Conservation (phyloP, 2,888 invertebrate genomes). For the Mythimna lalbum region DNA sequence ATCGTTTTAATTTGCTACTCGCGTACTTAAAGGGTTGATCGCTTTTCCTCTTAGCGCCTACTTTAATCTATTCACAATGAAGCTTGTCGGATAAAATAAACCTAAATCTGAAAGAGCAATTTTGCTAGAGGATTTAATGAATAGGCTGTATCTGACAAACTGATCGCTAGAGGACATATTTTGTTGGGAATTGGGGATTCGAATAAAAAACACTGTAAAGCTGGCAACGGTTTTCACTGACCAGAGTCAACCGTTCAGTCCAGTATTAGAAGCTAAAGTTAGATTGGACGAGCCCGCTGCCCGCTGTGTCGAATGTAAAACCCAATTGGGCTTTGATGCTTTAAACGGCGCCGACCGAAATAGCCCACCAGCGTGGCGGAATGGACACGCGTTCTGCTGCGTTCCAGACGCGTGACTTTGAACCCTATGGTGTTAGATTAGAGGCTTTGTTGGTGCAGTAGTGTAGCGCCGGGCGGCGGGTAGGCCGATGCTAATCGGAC, state of each 20-base stretch:
- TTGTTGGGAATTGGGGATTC: conserved; percentile 38
- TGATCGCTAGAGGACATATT: conserved; percentile 58
- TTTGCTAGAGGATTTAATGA: conserved; percentile 51
- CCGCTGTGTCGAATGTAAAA: conserved; percentile 84
- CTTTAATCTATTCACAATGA: conserved; percentile 53
- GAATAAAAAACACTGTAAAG: conserved; percentile 59
- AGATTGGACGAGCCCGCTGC: conserved; percentile 78
- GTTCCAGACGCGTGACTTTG: conserved; percentile 48
- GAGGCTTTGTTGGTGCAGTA: conserved; percentile 13
- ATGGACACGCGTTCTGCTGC: conserved; percentile 53
- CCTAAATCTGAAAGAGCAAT: conserved; percentile 33
- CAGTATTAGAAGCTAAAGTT: conserved; percentile 80
- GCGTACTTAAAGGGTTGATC: conserved; percentile 56
- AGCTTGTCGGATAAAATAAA: conserved; percentile 40
- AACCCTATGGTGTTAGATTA: conserved; percentile 58
- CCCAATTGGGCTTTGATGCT: conserved; percentile 87
- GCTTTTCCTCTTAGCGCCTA: conserved; percentile 43
- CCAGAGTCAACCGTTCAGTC: conserved; percentile 55
- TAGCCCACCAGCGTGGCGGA: conserved; percentile 75
- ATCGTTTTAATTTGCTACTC: conserved; percentile 59
- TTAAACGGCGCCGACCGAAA: conserved; percentile 83
- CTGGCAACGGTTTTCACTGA: conserved; percentile 65
- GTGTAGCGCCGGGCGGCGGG: conserved; percentile 53
- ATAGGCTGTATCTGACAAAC: conserved; percentile 45
- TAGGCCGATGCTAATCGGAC: conserved; percentile 82